These are phyloP conservation scores for Spheniscus humboldti DNA, from an alignment of 2,797 vertebrate species.

Conservation along the genomic window DNA sequence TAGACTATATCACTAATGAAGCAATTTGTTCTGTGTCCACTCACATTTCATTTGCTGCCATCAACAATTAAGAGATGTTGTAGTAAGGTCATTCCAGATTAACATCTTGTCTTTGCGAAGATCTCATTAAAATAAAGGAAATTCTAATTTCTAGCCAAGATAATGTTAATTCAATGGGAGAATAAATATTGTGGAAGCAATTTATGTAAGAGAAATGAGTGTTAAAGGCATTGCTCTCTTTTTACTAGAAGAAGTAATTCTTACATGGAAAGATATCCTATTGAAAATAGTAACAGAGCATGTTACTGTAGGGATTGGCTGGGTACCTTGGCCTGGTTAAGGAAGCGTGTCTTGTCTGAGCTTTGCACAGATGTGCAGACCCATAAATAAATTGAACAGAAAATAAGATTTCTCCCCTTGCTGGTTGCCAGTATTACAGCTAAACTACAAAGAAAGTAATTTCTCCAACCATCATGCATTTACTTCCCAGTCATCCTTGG, in stretches of 20 bases:
- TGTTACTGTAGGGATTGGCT: neutral
- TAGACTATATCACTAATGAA: conserved; percentile 69
- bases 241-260: conserved; percentile 10
- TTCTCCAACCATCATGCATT: conserved; percentile 56
- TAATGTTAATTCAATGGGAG: conserved; percentile 42
- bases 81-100: conserved; percentile 67
- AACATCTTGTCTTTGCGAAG: conserved; percentile 59
- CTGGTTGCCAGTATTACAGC: conserved; percentile 31
- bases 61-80: conserved; percentile 66
- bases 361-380: conserved; percentile 30
- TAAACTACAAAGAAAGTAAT: conserved; percentile 63
- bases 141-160: conserved; percentile 44
- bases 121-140: conserved; percentile 59
- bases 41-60: conserved; percentile 75
- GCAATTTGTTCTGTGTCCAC: conserved; percentile 76
- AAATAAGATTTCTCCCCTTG: conserved; percentile 61
- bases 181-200: conserved; percentile 44
- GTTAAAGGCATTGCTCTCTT: neutral
- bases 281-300: neutral
- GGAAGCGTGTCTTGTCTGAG: neutral
- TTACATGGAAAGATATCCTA: neutral
- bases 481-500: conserved; percentile 24
- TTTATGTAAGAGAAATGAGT: neutral
- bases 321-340: neutral
- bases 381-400: conserved; percentile 62